Base-by-base conservation (phyloP, 1,140 invertebrate species). In the Drosophila sp. region DNA sequence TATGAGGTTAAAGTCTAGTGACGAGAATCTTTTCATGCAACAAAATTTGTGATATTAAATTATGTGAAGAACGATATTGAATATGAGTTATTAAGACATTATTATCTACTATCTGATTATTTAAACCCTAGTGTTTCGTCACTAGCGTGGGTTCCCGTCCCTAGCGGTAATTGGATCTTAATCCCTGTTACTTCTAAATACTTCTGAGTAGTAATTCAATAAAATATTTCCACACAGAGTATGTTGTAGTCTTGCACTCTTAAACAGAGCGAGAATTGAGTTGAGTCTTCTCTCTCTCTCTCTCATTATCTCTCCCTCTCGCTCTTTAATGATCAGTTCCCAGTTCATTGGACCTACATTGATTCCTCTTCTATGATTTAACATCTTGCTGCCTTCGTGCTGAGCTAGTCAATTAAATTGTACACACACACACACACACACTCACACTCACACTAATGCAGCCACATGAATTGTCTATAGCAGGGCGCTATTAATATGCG, bases 401-500 rank as follows among this genome's bases (percentile, higher is more conserved):
- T 8, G 36, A 41, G 38, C 14, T 41, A 50, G 14, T 56, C 34
- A 61, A 58, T 53, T 56, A 46, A 71, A 46, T 29, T 53, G 21
- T n/a, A 41, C 34, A 72, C 38, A 83, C 59, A 8, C 61, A 58
- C 58, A 58, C 58, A 73, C 25, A 71, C 46, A 7, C 38, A 78
- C 65, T 54, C 56, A 32, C 57, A 43, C 65, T 57, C 46, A 36
- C 59, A 51, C 62, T 61, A 53, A 70, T 27, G 57, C 54, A 34
- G 36, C 57, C 57, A 41, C 36, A 38, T 36, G 73, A 51, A 65
- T 72, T 77, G 69, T 76, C 78, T 76, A 89, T 83, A 89, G 69
- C 54, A 74, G 83, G 80, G 83, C 84, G 83, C 79, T 80, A 89
- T 89, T 89, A 89, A 89, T 89, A 89, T 89, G 83, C 83, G 73